Base-by-base conservation (phyloP, 2,113 vertebrate genomes). In the Lucifuga dentata region DNA sequence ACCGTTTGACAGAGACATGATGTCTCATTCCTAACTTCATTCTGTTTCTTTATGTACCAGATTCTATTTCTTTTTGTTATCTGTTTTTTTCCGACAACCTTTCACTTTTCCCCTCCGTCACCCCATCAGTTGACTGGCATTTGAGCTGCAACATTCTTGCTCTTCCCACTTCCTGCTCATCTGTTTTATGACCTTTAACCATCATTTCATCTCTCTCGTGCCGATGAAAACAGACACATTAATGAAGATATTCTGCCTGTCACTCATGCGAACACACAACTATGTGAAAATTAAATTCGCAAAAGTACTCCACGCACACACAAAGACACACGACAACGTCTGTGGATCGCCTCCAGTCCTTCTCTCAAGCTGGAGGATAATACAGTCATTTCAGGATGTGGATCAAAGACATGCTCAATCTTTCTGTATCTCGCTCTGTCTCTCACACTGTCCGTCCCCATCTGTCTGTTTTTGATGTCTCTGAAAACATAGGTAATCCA, bases 401-500 rank as follows among this genome's bases (percentile, higher is more conserved):
- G 63, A 84, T 87, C 75, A 85, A 85, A 81, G 76, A 59, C 23
- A 24, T 16, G 17, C 17, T 74, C 48, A 1, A 56, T 68, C 49
- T 24, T 8, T 46, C 62, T 40, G 24, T n/a, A 43, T 70, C 17
- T 48, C 32, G 41, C 15, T 49, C 2, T n/a, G n/a, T 21, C 24
- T 33, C 55, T 57, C 33, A 65, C 48, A 10, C 48, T 49, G 68
- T 64, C 76, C 41, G 33, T 70, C 76, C 62, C 75, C 58, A 68
- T 81, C 64, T 55, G 73, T 59, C 39, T 17, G 58, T 59, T 59
- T 70, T 69, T 78, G 43, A 68, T 78, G 68, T 72, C 11, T 49
- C 43, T 56, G 67, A 26, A 78, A 71, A 76, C 56, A 73, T 51
- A 68, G 45, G 76, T 61, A 56, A 74, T 77, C 35, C 45, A 81